Evolutionary conservation across 2,797 vertebrate species (phyloP).

Genomic region (Dipus sagitta): DNA sequence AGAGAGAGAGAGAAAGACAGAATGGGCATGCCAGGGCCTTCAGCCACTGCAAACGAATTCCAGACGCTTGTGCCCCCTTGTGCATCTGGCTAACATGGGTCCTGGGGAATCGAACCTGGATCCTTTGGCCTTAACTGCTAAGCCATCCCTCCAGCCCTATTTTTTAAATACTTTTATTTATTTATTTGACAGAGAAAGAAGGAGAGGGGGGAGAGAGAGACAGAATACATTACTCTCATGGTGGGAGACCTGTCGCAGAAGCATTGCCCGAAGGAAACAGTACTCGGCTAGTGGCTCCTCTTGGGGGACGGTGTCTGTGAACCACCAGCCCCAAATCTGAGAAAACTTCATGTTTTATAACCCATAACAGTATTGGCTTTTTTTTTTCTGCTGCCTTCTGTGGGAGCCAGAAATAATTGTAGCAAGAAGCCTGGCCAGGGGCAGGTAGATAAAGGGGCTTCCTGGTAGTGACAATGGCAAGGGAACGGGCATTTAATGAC

Average conservation of each 20-base stretch:
- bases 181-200: too few relatives aligned
- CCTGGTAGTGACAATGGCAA: background rate
- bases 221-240: too few relatives aligned
- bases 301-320: background rate
- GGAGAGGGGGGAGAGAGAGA: too few relatives aligned
- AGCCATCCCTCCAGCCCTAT: too few relatives aligned
- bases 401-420: conserved; percentile 68
- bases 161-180: too few relatives aligned
- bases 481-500: background rate
- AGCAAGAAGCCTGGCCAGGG: conserved; percentile 40
- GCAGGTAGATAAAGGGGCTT: conserved; percentile 51
- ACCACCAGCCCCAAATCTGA: background rate
- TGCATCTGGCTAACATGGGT: too few relatives aligned
- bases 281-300: conserved; percentile 13
- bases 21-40: too few relatives aligned
- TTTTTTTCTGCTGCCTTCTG: conserved; percentile 55
- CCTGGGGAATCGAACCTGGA: too few relatives aligned
- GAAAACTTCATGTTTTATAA: conserved; percentile 56
- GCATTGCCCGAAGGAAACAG: background rate
- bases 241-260: background rate
- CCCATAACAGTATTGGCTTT: conserved; percentile 67
- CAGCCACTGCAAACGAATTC: too few relatives aligned
- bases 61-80: too few relatives aligned
- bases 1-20: too few relatives aligned
- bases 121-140: too few relatives aligned